Evolutionary conservation across 2,113 vertebrate genomes (phyloP).

Genomic region (Plestiodon gilberti): DNA sequence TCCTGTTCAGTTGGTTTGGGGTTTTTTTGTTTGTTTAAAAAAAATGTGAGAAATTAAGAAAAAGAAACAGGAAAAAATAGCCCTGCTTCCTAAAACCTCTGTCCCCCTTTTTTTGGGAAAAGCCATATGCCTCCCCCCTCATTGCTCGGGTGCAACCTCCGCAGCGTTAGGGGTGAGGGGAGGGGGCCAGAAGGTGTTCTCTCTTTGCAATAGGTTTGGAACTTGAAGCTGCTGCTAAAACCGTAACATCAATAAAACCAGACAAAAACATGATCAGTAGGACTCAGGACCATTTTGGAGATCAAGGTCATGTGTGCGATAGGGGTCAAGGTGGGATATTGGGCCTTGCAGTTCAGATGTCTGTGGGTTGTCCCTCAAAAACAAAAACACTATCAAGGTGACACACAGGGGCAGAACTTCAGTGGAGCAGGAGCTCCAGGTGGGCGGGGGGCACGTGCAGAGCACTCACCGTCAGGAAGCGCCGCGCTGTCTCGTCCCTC

Average conservation of each 20-base stretch:
- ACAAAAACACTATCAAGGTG: not conserved
- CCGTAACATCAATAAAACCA: constrained; percentile 36
- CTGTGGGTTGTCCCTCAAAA: not conserved
- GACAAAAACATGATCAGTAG: not conserved
- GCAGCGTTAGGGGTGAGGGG: not conserved
- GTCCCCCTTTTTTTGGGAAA: constrained; percentile 9
- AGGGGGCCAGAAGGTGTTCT: constrained; percentile 4
- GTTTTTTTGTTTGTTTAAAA: constrained; percentile 1
- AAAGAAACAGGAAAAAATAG: not conserved
- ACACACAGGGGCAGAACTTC: not conserved
- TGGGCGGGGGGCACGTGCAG: no score
- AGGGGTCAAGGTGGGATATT: not conserved
- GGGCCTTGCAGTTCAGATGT: not conserved
- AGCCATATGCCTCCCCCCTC: constrained; percentile 31
- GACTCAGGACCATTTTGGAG: not conserved
- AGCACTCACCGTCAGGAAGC: no score
- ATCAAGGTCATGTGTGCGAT: not conserved
- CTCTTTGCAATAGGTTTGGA: constrained; percentile 40
- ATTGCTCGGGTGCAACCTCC: not conserved
- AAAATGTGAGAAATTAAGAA: not conserved
- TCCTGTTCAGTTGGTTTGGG: constrained; percentile 30
- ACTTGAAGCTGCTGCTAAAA: constrained; percentile 39
- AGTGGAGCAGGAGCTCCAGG: no score
- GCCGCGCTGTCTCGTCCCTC: no score
- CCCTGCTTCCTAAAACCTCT: constrained; percentile 25